Conservation (phyloP, 2,888 invertebrate species). For the Cryptus viduatorius region DNA sequence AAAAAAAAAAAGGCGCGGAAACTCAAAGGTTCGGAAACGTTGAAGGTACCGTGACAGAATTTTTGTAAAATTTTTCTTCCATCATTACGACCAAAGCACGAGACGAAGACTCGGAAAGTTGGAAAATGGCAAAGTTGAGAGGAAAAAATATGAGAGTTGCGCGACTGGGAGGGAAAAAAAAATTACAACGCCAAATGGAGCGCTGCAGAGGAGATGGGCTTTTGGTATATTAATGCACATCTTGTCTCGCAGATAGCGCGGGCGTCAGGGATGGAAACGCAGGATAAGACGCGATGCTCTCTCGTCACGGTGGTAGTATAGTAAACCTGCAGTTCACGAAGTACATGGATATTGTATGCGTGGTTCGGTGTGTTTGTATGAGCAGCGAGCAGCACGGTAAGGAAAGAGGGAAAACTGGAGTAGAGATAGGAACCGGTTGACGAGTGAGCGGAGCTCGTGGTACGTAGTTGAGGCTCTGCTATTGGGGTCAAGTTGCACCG, state of each 20-base stretch:
- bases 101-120: background rate
- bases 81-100: background rate
- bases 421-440: slow-evolving; percentile 51
- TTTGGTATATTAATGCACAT: slow-evolving; percentile 60
- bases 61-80: background rate
- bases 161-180: background rate
- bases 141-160: background rate
- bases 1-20: background rate
- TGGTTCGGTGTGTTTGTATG: background rate
- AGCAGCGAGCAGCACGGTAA: background rate
- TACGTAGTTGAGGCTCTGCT: slow-evolving; percentile 36
- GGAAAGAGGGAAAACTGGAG: slow-evolving; percentile 49
- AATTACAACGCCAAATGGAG: background rate
- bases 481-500: slow-evolving; percentile 63
- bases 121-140: slow-evolving; percentile 15
- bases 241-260: slow-evolving; percentile 52
- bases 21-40: background rate
- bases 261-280: slow-evolving; percentile 22
- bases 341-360: background rate
- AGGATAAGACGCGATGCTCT: slow-evolving; percentile 54
- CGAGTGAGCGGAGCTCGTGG: slow-evolving; percentile 36
- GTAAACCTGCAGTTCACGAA: slow-evolving; percentile 15
- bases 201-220: slow-evolving; percentile 47
- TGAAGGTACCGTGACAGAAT: background rate
- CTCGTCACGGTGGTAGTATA: slow-evolving; percentile 29